These are phyloP conservation scores for Pyralis farinalis DNA, from an alignment of 2,888 invertebrate species.

Conservation along the genomic window DNA sequence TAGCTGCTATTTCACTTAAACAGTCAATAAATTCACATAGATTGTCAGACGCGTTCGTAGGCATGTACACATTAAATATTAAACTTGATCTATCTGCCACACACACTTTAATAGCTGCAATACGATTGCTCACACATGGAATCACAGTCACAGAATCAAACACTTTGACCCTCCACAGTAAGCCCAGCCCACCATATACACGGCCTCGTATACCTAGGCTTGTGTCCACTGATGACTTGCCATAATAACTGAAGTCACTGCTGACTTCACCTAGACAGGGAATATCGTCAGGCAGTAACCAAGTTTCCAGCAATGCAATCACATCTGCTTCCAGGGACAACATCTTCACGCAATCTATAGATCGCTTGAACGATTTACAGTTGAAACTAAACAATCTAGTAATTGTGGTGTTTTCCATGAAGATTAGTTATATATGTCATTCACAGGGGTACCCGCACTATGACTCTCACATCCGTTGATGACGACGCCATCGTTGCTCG, in stretches of 20 bases:
- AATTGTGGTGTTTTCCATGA: neutral
- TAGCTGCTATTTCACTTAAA: slow-evolving; percentile 17
- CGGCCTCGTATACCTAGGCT: slow-evolving; percentile 8
- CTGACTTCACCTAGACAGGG: neutral
- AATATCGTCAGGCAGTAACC: slow-evolving; percentile 13
- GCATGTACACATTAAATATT: slow-evolving; percentile 25
- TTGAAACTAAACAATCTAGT: neutral
- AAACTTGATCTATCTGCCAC: slow-evolving; percentile 4
- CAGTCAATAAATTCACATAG: slow-evolving; percentile 20
- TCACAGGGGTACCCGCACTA: too few species aligned
- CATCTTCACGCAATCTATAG: neutral
- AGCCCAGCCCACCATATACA: neutral
- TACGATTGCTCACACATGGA: neutral
- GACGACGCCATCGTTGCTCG: too few species aligned
- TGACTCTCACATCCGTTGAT: too few species aligned
- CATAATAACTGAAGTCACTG: slow-evolving; percentile 8
- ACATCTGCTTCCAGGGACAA: slow-evolving; percentile 12
- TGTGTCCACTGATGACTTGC: slow-evolving; percentile 15
- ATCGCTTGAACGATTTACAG: slow-evolving; percentile 1
- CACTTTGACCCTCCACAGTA: slow-evolving; percentile 1
- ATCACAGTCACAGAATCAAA: slow-evolving; percentile 2
- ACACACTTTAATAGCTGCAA: neutral
- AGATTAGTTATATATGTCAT: too few species aligned
- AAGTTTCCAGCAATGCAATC: slow-evolving; percentile 8
- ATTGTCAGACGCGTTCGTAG: slow-evolving; percentile 19